Percentiles rank a stretch among this genome's conserved stretches.
phyloP scores from a whole-genome alignment of 2,797 vertebrate genomes.

The Peromyscus melanophrys region DNA sequence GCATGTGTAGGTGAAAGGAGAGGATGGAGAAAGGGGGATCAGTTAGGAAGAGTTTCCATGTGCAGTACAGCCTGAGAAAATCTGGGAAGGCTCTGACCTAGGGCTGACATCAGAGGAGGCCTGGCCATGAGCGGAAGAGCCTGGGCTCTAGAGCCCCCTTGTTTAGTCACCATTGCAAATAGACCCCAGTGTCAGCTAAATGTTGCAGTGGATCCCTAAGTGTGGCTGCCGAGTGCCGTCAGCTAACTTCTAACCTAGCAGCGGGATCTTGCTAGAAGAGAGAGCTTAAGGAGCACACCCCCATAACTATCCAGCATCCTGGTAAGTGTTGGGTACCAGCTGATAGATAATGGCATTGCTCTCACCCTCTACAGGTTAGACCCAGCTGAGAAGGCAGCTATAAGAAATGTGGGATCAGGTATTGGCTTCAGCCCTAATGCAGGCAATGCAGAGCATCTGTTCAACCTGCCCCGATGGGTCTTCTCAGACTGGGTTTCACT shows the following conservation, averaged over 20 bases:
- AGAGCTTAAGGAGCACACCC: not conserved
- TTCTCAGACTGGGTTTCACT: not conserved
- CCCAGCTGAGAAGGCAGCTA: not conserved
- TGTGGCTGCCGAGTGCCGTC: rapidly evolving
- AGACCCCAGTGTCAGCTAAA: not conserved
- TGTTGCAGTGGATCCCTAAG: not conserved
- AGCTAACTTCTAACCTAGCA: not conserved
- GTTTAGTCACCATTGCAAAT: too few species aligned
- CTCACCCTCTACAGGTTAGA: not conserved
- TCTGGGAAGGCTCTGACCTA: not conserved
- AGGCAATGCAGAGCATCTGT: not conserved
- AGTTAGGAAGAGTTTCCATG: not conserved
- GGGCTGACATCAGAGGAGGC: not conserved
- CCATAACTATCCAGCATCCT: not conserved
- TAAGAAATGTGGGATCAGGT: not conserved
- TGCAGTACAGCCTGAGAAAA: not conserved
- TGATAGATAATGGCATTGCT: not conserved
- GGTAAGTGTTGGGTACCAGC: not conserved
- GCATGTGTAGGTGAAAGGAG: not conserved
- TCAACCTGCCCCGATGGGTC: not conserved
- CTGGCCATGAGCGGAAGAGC: not conserved
- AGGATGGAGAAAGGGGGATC: not conserved
- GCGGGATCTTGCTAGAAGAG: not conserved
- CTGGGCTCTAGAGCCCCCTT: not conserved
- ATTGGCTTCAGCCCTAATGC: not conserved